Evolutionary conservation across 2,113 vertebrate species (phyloP).

Genomic region (Ranitomeya imitator): DNA sequence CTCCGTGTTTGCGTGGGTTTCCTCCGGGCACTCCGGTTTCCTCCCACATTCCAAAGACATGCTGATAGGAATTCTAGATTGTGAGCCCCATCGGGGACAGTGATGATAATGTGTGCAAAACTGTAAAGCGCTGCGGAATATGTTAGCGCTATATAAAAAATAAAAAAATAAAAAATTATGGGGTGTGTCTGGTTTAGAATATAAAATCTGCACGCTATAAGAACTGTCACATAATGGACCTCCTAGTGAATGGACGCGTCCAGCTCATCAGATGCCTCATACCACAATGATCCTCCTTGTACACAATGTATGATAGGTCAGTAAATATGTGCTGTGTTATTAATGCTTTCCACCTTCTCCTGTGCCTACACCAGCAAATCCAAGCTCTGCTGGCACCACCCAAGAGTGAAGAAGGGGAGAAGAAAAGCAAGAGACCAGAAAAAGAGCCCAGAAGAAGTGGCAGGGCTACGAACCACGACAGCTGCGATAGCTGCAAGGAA

Average conservation of each 20-base stretch:
- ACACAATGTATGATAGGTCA: no score
- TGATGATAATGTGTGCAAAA: no score
- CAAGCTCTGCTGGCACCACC: conserved; percentile 92
- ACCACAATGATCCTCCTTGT: background rate
- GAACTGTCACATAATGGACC: background rate
- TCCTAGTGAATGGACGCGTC: background rate
- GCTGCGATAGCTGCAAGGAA: conserved; percentile 95
- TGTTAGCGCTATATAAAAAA: no score
- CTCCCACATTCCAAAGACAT: no score
- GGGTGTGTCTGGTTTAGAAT: no score
- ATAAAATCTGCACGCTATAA: no score
- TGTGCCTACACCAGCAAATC: conserved; percentile 80
- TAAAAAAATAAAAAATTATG: no score
- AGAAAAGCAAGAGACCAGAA: conserved; percentile 84
- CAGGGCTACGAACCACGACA: conserved; percentile 94
- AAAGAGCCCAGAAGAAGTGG: conserved; percentile 90
- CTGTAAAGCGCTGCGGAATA: no score
- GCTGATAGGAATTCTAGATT: no score
- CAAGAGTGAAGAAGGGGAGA: conserved; percentile 90
- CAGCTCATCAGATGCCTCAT: background rate
- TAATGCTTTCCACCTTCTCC: background rate
- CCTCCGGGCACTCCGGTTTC: no score
- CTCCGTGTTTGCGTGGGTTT: no score
- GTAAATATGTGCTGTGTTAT: background rate
- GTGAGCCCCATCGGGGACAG: no score